phyloP scores from a whole-genome alignment of 2,888 invertebrate species.

The Ectobius pallidus region DNA sequence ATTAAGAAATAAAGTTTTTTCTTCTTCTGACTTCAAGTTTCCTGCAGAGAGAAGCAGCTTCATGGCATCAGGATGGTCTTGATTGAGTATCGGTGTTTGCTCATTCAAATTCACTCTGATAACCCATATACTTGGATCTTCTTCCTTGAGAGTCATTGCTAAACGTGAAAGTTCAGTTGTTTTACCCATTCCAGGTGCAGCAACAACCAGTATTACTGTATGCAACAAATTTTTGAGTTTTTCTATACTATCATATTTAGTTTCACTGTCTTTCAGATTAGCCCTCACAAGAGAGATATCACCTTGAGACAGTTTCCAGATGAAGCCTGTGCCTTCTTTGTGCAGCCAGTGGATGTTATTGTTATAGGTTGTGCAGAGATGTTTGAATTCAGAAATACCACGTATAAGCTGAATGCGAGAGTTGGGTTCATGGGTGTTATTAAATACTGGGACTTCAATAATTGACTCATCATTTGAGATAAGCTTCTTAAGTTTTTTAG shows the following conservation, averaged over 20 bases:
- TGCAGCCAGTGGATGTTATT: not conserved
- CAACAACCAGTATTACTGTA: not conserved
- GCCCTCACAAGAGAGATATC: not conserved
- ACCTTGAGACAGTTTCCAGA: not conserved
- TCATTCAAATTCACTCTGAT: conserved; percentile 14
- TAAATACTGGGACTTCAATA: not conserved
- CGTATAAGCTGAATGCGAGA: no score
- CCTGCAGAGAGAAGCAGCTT: not conserved
- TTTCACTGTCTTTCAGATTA: not conserved
- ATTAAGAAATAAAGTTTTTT: not conserved
- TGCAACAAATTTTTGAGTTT: not conserved
- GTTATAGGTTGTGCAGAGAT: no score
- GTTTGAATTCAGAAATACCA: no score
- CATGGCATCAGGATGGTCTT: not conserved
- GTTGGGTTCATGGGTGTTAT: no score
- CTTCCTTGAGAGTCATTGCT: not conserved
- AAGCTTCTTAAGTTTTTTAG: not conserved
- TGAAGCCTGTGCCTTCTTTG: not conserved
- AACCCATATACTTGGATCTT: not conserved
- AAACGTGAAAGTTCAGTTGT: not conserved
- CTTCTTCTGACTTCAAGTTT: not conserved
- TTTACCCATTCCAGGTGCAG: conserved; percentile 27
- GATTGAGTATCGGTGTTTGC: not conserved
- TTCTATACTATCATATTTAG: not conserved
- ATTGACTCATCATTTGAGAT: not conserved